Evolutionary conservation across 2,888 invertebrate species (phyloP), one percentile per base, ranked within the genome.

Genomic region (Dione juno): DNA sequence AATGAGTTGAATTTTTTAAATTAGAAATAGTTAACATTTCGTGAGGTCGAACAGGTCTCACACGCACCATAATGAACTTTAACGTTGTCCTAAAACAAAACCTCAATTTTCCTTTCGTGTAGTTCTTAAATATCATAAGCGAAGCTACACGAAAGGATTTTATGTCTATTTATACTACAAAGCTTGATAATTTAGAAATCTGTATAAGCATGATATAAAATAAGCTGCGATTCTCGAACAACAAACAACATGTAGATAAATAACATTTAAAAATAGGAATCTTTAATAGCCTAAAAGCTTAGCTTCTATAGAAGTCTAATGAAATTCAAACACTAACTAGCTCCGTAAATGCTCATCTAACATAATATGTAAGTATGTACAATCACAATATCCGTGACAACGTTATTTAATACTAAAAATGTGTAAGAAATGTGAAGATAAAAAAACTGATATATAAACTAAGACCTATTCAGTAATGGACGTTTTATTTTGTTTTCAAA

Each of bases 231-330:
- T 10, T 35, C 35, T 48, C 6, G 13, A 52, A 52, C 35, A 40
- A 13, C 35, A 19, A 63, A 68, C 43, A 48, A 53, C 19, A 63
- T 7, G 40, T 68, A 63, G 14, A 50, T n/a, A 59, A 67, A 21
- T 10, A 48, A 58, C 58, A 45, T 43, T 59, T 43, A 41, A 54
- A 69, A 37, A 69, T 64, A 69, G 63, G 63, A 69, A 69, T 69
- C 63, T 63, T 16, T 37, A 54, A 64, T 64, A 69, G 19, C 45
- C 45, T 64, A 68, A n/a, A 54, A 37, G 50, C 48, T 71, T 71
- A 40, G 57, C 57, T 57, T 37, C 37, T 57, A 13, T 35, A 54
- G 19, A 40, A 16, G 11, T 19, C 16, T 57, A 40, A 16, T 13
- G 11, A 57, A 57, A 35, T 54, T n/a, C 35, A 54, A 28, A 54